phyloP scores from a whole-genome alignment of 2,113 vertebrate genomes.

The Lepus americanus region DNA sequence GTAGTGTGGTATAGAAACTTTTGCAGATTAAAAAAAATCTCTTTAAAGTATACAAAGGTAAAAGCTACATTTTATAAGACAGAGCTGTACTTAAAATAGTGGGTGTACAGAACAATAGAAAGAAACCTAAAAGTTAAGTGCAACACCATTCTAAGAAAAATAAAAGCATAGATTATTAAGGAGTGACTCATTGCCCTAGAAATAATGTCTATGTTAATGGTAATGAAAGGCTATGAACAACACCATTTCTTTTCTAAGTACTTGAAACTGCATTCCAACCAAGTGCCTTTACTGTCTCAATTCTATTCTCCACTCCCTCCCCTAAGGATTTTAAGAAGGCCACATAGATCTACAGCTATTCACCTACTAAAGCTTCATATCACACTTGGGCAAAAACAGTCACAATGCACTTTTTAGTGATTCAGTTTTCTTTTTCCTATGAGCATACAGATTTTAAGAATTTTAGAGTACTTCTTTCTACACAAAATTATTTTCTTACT shows the following conservation, averaged over 20 bases:
- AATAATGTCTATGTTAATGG: conserved; percentile 16
- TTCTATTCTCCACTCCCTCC: neutral
- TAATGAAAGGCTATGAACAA: conserved; percentile 45
- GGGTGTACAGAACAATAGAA: neutral
- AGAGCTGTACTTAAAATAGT: conserved; percentile 40
- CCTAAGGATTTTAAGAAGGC: conserved; percentile 44
- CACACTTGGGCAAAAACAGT: neutral
- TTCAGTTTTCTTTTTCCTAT: conserved; percentile 30
- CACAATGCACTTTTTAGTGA: conserved; percentile 12
- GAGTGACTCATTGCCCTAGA: conserved; percentile 29
- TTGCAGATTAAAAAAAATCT: neutral
- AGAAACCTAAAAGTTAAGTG: conserved; percentile 34
- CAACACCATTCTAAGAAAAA: conserved; percentile 22
- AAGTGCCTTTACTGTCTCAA: conserved; percentile 20
- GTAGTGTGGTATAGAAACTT: neutral
- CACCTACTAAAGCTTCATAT: conserved; percentile 33
- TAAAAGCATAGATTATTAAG: conserved; percentile 39
- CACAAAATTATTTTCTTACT: conserved; percentile 50
- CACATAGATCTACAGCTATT: neutral
- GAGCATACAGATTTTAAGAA: neutral
- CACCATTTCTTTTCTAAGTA: conserved; percentile 42
- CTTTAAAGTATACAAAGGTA: conserved; percentile 40
- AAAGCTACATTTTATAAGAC: conserved; percentile 33
- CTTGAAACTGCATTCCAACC: conserved; percentile 12
- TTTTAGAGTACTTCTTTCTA: neutral